Base-by-base conservation (phyloP, 2,797 vertebrate genomes). In the Ctenosaura bakeri region DNA sequence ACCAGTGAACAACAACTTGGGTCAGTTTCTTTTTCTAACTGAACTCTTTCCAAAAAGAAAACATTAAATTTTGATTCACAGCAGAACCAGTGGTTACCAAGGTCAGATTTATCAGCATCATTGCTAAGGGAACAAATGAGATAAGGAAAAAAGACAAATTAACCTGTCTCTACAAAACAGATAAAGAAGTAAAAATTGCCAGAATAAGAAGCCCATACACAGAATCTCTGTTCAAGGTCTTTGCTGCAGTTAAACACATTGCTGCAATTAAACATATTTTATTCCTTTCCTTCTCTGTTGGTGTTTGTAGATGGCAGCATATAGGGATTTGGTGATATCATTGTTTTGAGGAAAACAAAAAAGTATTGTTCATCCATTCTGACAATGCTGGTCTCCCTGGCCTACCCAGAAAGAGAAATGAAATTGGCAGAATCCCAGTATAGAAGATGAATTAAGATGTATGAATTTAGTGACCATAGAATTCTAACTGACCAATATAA, bases 41-140 rank as follows among this genome's bases (percentile, higher is more conserved):
- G 59, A 83, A 66, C 59, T 46, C 66, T 42, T 26, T 88, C 88
- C n/a, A 78, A 81, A 91, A 87, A 90, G 22, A 92, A 35, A 6
- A 77, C 86, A 82, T 82, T n/a, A 5, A 22, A 80, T 85, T 89
- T 56, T 79, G 84, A 90, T 26, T 81, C 62, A 83, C 7, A 85
- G 71, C 16, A 74, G 79, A 86, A 93, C 86, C 69, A 93, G 54
- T 38, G 88, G 89, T 54, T 91, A 88, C 6, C 56, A 92, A 95
- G 87, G 92, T 92, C 73, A 91, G 77, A 0, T 50, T 89, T 83
- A n/a, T 83, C 91, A 88, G 91, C 80, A 77, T 73, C 81, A 35
- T 0, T 2, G 69, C 46, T 59, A 90, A 56, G 50, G 24, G 22
- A 92, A 46, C 64, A 73, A 71, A 86, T 69, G 46, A 93, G 71